Conservation (phyloP, 2,888 invertebrate species). For the Xanthia togata region DNA sequence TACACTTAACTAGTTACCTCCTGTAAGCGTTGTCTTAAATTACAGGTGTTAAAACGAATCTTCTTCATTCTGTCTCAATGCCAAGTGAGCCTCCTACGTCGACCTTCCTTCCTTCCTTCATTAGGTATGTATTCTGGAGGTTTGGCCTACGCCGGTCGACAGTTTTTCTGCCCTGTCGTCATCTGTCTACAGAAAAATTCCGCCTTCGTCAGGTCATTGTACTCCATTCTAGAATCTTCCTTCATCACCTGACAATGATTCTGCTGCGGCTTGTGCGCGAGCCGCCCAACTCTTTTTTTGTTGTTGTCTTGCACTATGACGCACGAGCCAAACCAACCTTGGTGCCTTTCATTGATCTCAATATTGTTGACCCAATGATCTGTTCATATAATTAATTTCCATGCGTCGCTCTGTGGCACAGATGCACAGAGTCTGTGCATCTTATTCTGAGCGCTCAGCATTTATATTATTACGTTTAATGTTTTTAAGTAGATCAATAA, state of each 20-base stretch:
- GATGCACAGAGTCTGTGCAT: too few relatives aligned
- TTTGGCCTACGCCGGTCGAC: constrained; percentile 1
- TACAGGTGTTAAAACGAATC: background rate
- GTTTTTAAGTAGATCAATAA: background rate
- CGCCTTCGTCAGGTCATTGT: constrained; percentile 37
- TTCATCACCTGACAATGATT: constrained; percentile 15
- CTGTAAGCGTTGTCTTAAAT: constrained; percentile 1
- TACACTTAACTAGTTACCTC: constrained; percentile 3
- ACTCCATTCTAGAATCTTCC: constrained; percentile 39
- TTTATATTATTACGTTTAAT: background rate
- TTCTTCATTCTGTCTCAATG: background rate
- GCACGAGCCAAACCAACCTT: constrained; percentile 16
- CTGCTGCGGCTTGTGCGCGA: constrained; percentile 2
- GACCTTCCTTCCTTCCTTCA: background rate
- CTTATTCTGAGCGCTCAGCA: background rate
- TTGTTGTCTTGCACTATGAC: constrained; percentile 17
- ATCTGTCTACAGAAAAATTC: background rate
- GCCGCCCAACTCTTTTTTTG: constrained; percentile 16
- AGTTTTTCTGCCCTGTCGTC: constrained; percentile 26
- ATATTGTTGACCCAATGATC: constrained; percentile 27
- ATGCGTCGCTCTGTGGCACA: background rate
- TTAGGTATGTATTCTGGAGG: constrained; percentile 19
- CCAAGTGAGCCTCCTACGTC: background rate
- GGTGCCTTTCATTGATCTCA: constrained; percentile 20
- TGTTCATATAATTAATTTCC: constrained; percentile 18